Conservation (phyloP, 2,797 vertebrate species). For the Manis crassicaudata region DNA sequence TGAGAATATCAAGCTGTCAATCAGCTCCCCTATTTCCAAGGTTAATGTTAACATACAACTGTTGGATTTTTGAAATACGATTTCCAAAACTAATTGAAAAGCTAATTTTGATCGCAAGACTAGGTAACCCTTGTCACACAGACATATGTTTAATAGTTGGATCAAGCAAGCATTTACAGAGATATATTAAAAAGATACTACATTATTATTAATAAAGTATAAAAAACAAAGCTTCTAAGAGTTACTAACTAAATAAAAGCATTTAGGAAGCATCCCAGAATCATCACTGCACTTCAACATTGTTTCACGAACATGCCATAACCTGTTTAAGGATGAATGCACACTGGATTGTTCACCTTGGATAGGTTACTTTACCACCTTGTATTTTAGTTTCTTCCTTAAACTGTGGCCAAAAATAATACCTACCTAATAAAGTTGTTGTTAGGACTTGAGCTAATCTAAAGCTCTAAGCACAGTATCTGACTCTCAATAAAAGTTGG, state of each 20-base stretch:
- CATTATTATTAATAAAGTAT: neutral
- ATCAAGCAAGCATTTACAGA: neutral
- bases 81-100: slow-evolving; percentile 52
- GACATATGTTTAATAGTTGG: neutral
- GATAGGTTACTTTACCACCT: neutral
- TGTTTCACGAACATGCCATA: neutral
- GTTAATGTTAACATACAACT: neutral
- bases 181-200: neutral
- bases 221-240: neutral
- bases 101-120: slow-evolving; percentile 23
- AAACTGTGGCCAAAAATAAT: neutral
- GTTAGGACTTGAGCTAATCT: neutral
- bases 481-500: neutral
- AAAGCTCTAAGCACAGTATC: neutral
- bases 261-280: neutral
- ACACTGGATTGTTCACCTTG: neutral
- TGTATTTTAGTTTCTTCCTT: neutral
- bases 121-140: neutral
- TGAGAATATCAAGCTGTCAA: neutral
- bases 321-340: neutral
- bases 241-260: neutral
- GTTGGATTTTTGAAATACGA: slow-evolving; percentile 21
- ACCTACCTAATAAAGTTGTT: neutral
- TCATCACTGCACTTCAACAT: neutral
- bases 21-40: neutral